These are phyloP conservation scores for Cotesia congregata DNA, from an alignment of 2,888 invertebrate species.

Conservation along the genomic window DNA sequence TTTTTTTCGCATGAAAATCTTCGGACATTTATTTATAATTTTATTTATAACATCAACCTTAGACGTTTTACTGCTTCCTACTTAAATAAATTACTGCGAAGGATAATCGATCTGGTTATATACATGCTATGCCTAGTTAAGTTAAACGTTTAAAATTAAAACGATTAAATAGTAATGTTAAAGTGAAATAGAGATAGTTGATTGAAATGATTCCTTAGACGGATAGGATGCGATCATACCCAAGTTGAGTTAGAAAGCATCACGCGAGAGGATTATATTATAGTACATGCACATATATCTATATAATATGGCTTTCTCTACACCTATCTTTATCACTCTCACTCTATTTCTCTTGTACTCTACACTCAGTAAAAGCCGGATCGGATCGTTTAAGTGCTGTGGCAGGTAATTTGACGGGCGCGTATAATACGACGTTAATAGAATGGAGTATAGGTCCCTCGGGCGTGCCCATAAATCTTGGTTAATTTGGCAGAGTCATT, in stretches of 20 bases:
- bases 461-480: conserved; percentile 65
- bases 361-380: neutral
- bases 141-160: conserved; percentile 41
- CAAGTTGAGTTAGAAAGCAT: conserved; percentile 30
- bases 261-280: conserved; percentile 25
- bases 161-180: conserved; percentile 28
- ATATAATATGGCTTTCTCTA: conserved; percentile 5
- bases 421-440: conserved; percentile 65
- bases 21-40: conserved; percentile 2
- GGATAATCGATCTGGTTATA: conserved; percentile 14
- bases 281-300: conserved; percentile 1
- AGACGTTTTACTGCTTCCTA: conserved; percentile 16
- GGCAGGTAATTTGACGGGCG: conserved; percentile 44
- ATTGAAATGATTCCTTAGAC: conserved; percentile 12
- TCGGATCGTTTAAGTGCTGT: conserved; percentile 36
- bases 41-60: neutral
- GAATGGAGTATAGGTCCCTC: conserved; percentile 63
- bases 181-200: conserved; percentile 11
- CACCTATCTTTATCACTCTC: conserved; percentile 1
- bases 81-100: neutral
- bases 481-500: conserved; percentile 67
- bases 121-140: conserved; percentile 26
- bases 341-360: neutral
- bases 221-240: conserved; percentile 14
- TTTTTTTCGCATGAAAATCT: conserved; percentile 6